Evolutionary conservation across 2,888 invertebrate genomes (phyloP), one percentile per base, ranked within the genome.

Genomic region (Chalcis sispes): DNA sequence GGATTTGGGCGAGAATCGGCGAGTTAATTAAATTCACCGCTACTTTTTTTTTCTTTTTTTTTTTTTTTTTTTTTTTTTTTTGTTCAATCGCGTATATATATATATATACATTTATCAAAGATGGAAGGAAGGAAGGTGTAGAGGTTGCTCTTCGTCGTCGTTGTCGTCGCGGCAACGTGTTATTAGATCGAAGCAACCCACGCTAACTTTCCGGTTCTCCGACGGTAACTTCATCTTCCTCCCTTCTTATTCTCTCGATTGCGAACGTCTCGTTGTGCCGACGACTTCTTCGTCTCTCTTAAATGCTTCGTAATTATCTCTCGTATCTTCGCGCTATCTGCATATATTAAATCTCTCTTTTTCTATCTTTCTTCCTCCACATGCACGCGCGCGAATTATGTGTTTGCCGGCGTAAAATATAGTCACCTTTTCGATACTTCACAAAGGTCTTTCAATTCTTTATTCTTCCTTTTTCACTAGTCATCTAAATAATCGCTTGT

Each of bases 111-210:
- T 64, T 64, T 65, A 70, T 75, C 70, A 70, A 42, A 48, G 42
- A 25, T 23, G 20, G 42, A 10, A 10, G 66, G 27, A 50, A 52
- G 54, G 66, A 64, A 65, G 23, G 64, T 78, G 46, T 15, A n/a
- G 3, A 15, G 13, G 46, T n/a, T 54, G 77, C 8, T 15, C 2
- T 20, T 18, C 5, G 50, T 10, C 2, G 20, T 36, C 36, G 36
- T 36, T 36, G n/a, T n/a, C 81, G 73, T 69, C 2, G 66, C 78
- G 77, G 80, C 82, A 85, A 84, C 85, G 80, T 86, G 82, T 86
- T 84, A 85, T 86, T 85, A 86, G 83, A 86, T 83, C 82, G 84
- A 82, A 78, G 64, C 84, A 75, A 81, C 85, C 85, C 85, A 85
- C 85, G 84, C 84, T 77, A 78, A 20, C 79, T 62, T 56, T 70